These are phyloP conservation scores for Cydia fagiglandana DNA, from an alignment of 1,140 invertebrate species.

Conservation along the genomic window DNA sequence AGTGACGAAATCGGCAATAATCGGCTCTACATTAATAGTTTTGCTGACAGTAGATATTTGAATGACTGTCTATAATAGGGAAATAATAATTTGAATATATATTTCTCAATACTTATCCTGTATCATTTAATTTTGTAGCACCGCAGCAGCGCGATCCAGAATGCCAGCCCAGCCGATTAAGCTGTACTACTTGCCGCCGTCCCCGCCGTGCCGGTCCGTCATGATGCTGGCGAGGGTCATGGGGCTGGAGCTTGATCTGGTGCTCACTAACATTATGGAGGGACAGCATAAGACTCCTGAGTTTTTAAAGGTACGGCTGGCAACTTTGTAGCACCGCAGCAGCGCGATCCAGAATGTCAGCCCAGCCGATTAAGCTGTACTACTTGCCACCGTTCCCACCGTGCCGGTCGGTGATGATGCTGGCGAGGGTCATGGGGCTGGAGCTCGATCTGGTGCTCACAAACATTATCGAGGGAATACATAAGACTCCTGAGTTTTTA, in stretches of 20 bases:
- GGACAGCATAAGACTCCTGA: constrained; percentile 85
- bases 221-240: constrained; percentile 85
- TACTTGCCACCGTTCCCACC: constrained; percentile 85
- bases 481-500: constrained; percentile 85
- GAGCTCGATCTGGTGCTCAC: constrained; percentile 85
- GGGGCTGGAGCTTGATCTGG: constrained; percentile 86
- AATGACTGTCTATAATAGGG: no score
- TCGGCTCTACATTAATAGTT: no score
- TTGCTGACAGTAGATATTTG: no score
- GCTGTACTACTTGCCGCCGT: constrained; percentile 84
- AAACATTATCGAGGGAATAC: constrained; percentile 82
- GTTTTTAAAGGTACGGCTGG: constrained; percentile 83
- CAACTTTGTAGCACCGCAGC: constrained; percentile 60
- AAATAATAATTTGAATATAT: no score
- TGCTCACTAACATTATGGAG: constrained; percentile 81
- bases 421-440: constrained; percentile 85
- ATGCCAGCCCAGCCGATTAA: constrained; percentile 77
- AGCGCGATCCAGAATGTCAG: constrained; percentile 74
- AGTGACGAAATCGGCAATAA: no score
- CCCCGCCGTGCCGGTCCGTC: constrained; percentile 85
- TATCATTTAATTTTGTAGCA: constrained; percentile 46
- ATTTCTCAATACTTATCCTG: not conserved
- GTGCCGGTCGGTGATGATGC: constrained; percentile 84
- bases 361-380: constrained; percentile 80
- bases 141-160: constrained; percentile 66